Conservation (phyloP, 2,797 vertebrate species). For the Poeciliopsis gracilis region DNA sequence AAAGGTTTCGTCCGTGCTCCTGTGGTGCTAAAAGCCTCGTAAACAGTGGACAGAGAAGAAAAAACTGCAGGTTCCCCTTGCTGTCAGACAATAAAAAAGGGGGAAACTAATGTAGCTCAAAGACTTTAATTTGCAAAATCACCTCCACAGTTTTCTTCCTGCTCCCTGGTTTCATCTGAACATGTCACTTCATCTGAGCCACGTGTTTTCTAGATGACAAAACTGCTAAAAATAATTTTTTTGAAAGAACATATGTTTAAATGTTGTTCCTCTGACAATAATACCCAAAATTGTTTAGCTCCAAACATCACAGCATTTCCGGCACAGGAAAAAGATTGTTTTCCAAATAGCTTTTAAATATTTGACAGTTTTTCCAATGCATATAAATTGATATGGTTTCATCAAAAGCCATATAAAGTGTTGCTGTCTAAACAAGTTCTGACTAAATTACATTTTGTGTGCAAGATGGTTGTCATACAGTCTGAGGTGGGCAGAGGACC, state of each 20-base stretch:
- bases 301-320: neutral
- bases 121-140: neutral
- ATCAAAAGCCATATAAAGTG: neutral
- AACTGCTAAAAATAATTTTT: neutral
- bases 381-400: neutral
- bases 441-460: too few species aligned
- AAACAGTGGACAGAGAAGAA: slow-evolving; percentile 18
- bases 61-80: slow-evolving; percentile 14
- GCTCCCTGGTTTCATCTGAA: slow-evolving; percentile 8
- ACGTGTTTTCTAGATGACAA: neutral
- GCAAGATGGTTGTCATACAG: neutral
- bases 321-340: neutral
- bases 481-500: too few species aligned
- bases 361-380: neutral
- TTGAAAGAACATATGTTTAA: neutral
- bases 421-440: neutral
- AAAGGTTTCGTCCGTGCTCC: slow-evolving; percentile 43
- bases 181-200: neutral
- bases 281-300: neutral
- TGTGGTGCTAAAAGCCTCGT: slow-evolving; percentile 48
- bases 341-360: neutral
- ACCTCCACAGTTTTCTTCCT: slow-evolving; percentile 6
- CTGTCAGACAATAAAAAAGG: slow-evolving; percentile 25
- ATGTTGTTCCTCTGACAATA: neutral
- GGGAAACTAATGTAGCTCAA: neutral